Conservation (phyloP, 2,113 vertebrate species). For the Panthera uncia region DNA sequence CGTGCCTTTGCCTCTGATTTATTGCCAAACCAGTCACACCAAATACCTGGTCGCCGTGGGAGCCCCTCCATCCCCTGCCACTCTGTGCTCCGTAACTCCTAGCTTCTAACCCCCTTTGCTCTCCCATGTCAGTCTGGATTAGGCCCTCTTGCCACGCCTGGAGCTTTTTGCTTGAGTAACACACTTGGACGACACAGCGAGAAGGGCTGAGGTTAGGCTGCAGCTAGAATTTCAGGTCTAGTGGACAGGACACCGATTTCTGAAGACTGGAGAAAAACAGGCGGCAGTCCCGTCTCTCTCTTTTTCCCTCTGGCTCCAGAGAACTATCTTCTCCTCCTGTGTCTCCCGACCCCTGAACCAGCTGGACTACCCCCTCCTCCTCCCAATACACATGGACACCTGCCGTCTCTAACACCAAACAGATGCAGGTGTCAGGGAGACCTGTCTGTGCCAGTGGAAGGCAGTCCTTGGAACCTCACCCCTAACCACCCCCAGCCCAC, state of each 20-base stretch:
- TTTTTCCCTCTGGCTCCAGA: background rate
- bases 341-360: background rate
- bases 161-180: background rate
- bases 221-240: conserved; percentile 24
- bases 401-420: conserved; percentile 44
- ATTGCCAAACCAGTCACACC: background rate
- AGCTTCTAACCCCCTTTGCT: background rate
- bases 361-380: background rate
- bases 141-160: background rate
- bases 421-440: conserved; percentile 46
- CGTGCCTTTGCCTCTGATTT: background rate
- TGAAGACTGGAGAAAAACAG: conserved; percentile 28
- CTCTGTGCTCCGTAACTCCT: background rate
- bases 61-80: background rate
- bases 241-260: background rate
- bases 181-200: background rate
- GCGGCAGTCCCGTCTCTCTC: background rate
- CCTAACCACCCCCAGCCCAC: background rate
- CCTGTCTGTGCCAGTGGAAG: background rate
- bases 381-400: background rate
- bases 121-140: background rate
- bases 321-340: background rate
- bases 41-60: background rate
- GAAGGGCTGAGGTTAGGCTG: background rate
- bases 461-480: background rate